phyloP scores from a whole-genome alignment of 1,140 invertebrate species.

The Drosophila fuyamai region DNA sequence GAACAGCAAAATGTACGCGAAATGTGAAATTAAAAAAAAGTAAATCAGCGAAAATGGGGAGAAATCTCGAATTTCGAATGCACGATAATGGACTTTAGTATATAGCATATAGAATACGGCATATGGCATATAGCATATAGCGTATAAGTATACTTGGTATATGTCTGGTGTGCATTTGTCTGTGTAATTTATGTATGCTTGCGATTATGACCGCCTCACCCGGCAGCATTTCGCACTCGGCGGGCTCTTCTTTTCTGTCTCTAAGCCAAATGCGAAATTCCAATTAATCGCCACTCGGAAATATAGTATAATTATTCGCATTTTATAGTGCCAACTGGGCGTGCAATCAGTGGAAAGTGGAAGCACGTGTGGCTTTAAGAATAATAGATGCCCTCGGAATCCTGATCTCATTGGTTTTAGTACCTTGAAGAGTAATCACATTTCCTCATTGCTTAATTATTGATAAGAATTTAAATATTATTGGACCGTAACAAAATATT shows the following conservation, averaged over 20 bases:
- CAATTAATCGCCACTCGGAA: constrained; percentile 31
- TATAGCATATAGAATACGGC: background rate
- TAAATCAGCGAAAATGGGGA: constrained; percentile 50
- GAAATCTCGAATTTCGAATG: constrained; percentile 55
- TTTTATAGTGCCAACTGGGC: constrained; percentile 40
- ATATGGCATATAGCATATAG: background rate
- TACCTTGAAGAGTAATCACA: background rate
- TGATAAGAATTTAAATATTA: background rate
- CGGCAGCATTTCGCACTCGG: constrained; percentile 28
- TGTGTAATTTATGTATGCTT: constrained; percentile 67
- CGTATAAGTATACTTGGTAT: constrained; percentile 1
- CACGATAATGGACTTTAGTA: constrained; percentile 48
- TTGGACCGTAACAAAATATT: no score
- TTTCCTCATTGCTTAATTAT: background rate
- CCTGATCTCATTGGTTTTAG: background rate
- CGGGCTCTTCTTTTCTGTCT: constrained; percentile 15
- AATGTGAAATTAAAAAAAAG: constrained; percentile 50
- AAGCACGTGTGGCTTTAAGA: constrained; percentile 22
- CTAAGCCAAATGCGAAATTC: constrained; percentile 32
- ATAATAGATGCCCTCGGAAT: background rate
- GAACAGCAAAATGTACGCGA: constrained; percentile 21
- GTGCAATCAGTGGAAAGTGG: constrained; percentile 19
- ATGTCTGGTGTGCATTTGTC: constrained; percentile 55
- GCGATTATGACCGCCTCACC: constrained; percentile 47
- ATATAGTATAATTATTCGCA: constrained; percentile 37